These are phyloP conservation scores for Notiomystis cincta DNA, from an alignment of 2,113 vertebrate genomes.

Conservation along the genomic window DNA sequence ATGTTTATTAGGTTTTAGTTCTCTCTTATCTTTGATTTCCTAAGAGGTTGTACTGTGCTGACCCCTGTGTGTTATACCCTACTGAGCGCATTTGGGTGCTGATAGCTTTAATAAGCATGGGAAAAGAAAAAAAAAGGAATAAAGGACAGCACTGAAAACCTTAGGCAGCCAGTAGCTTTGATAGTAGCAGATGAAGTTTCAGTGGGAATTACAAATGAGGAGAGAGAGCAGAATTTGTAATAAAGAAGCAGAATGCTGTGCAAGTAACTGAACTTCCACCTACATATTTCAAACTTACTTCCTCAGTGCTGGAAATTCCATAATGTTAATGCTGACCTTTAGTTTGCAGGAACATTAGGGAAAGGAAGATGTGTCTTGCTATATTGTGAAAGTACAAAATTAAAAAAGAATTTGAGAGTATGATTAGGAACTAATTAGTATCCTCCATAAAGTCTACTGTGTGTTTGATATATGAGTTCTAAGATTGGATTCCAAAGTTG, in stretches of 20 bases:
- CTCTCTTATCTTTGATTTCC: not conserved
- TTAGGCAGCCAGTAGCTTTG: not conserved
- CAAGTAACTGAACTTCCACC: not conserved
- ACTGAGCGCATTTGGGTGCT: not conserved
- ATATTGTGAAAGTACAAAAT: not conserved
- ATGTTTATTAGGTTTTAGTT: not conserved
- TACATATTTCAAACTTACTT: conserved; percentile 5
- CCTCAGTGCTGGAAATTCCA: not conserved
- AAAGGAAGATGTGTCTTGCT: not conserved
- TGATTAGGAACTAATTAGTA: not conserved
- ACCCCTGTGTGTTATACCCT: not conserved
- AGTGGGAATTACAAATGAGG: conserved; percentile 41
- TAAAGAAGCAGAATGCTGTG: not conserved
- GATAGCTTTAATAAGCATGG: not conserved
- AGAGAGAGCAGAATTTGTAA: conserved; percentile 33
- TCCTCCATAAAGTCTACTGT: not conserved
- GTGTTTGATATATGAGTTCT: not conserved
- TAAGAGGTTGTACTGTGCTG: not conserved
- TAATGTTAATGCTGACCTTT: conserved; percentile 17
- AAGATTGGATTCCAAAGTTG: not conserved
- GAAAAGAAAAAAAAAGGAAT: not conserved
- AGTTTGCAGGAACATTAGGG: not conserved
- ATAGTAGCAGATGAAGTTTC: conserved; percentile 1
- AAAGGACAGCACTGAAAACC: not conserved
- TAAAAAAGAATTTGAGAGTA: not conserved